Conservation (phyloP, 2,888 invertebrate species). For the Eupithecia abbreviata region DNA sequence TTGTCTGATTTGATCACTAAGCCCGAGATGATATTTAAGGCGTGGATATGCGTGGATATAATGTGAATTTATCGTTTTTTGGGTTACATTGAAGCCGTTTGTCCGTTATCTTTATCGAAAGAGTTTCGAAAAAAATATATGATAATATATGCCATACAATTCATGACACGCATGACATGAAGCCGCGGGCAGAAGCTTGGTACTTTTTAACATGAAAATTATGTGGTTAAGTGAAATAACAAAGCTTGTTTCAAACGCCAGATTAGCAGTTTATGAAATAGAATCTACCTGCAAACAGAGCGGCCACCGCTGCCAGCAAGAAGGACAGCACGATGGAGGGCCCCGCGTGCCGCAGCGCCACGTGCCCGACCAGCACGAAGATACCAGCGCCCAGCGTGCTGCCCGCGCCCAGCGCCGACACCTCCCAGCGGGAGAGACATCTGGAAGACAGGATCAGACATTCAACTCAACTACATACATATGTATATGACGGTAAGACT, state of each 20-base stretch:
- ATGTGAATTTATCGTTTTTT: too few species aligned
- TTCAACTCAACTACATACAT: too few species aligned
- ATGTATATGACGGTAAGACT: too few species aligned
- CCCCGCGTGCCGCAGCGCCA: slow-evolving; percentile 90
- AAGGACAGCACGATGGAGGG: slow-evolving; percentile 94
- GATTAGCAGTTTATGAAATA: background rate
- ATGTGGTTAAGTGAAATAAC: too few species aligned
- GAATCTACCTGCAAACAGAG: slow-evolving; percentile 88
- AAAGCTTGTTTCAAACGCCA: background rate
- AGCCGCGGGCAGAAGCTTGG: too few species aligned
- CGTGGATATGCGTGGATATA: too few species aligned
- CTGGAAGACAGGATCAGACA: slow-evolving; percentile 31
- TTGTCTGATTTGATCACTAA: slow-evolving; percentile 1
- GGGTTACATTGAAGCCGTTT: too few species aligned
- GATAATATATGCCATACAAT: too few species aligned
- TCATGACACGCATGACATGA: too few species aligned
- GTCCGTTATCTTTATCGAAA: too few species aligned
- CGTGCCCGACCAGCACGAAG: slow-evolving; percentile 92
- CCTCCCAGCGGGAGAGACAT: slow-evolving; percentile 59
- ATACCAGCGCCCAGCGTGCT: slow-evolving; percentile 94
- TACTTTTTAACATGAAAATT: too few species aligned
- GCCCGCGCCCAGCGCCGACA: slow-evolving; percentile 83
- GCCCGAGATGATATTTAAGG: background rate
- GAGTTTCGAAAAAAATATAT: too few species aligned
- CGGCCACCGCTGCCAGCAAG: slow-evolving; percentile 93